Percentiles rank a stretch among this genome's conserved stretches.
These are phyloP conservation scores for Tuta absoluta DNA, from an alignment of 2,888 invertebrate species.

Conservation along the genomic window DNA sequence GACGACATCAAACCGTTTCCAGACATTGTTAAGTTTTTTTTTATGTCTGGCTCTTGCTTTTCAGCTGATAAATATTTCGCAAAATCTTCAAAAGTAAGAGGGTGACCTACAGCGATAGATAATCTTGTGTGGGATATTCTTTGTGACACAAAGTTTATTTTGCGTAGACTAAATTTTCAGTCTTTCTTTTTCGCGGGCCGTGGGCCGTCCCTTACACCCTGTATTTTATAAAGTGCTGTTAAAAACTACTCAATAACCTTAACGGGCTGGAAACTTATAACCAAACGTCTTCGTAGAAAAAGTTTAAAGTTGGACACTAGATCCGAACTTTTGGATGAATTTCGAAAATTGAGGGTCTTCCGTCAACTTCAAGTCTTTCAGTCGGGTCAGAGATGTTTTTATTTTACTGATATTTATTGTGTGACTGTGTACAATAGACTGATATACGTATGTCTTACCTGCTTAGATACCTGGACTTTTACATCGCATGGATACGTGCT, in stretches of 20 bases:
- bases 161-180: not conserved
- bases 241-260: constrained; percentile 3
- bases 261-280: constrained; percentile 17
- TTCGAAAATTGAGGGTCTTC: constrained; percentile 9
- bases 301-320: constrained; percentile 1
- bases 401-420: not conserved
- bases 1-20: not conserved
- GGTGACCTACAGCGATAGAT: not conserved
- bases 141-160: not conserved
- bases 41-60: not conserved
- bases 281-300: not conserved
- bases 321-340: constrained; percentile 12
- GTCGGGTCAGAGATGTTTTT: not conserved
- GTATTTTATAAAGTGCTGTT: not conserved
- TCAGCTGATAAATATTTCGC: not conserved
- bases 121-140: not conserved
- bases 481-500: too few relatives aligned
- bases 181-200: not conserved
- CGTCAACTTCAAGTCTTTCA: not conserved
- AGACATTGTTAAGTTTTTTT: not conserved
- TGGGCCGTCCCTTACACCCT: too few relatives aligned
- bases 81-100: not conserved
- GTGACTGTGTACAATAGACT: too few relatives aligned
- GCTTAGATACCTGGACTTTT: too few relatives aligned
- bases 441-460: too few relatives aligned